Evolutionary conservation across 2,888 invertebrate genomes (phyloP).

Genomic region (Andrena marginata): DNA sequence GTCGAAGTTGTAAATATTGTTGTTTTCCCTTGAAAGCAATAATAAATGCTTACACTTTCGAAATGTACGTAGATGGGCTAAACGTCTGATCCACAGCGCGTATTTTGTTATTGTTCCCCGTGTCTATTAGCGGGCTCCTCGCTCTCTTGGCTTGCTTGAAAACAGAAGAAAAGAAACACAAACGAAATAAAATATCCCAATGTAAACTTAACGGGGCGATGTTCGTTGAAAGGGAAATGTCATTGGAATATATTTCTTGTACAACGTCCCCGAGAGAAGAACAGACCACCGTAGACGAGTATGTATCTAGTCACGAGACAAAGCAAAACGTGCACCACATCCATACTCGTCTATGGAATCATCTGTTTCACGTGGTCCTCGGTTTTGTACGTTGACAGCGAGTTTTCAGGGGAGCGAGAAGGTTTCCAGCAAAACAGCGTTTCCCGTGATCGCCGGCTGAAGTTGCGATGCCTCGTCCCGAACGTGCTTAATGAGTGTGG

Average conservation of each 20-base stretch:
- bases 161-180: conserved; percentile 32
- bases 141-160: conserved; percentile 73
- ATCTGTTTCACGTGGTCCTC: conserved; percentile 35
- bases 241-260: not conserved
- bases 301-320: conserved; percentile 94
- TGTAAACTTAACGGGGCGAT: not conserved
- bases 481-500: conserved; percentile 93
- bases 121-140: conserved; percentile 72
- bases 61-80: conserved; percentile 54
- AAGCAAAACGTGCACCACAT: conserved; percentile 90
- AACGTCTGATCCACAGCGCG: conserved; percentile 62
- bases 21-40: not conserved
- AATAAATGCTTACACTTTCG: conserved; percentile 50
- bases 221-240: not conserved
- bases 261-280: conserved; percentile 38
- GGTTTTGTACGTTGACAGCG: not conserved
- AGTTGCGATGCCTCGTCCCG: conserved; percentile 61
- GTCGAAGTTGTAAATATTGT: too few relatives aligned
- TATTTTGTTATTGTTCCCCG: conserved; percentile 56
- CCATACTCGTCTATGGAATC: conserved; percentile 92
- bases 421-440: not conserved
- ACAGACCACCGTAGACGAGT: conserved; percentile 91
- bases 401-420: not conserved
- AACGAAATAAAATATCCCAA: not conserved
- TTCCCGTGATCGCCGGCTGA: not conserved